Evolutionary conservation across 2,888 invertebrate species (phyloP).

Genomic region (Yponomeuta sedellus): DNA sequence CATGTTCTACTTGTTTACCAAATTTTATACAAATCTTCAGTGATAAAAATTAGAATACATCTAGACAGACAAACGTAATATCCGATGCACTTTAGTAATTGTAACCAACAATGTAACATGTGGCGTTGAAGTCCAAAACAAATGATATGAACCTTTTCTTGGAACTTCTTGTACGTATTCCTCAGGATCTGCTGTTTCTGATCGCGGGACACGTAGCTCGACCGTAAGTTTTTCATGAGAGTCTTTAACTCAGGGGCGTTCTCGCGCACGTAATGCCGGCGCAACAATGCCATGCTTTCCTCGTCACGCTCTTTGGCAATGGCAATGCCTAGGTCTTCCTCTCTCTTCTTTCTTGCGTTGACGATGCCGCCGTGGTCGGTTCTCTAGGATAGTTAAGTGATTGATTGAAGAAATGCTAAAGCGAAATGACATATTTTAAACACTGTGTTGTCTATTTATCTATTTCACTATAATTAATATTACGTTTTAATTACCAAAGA

Average conservation of each 20-base stretch:
- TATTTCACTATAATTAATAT: too few relatives aligned
- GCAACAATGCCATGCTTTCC: constrained; percentile 39
- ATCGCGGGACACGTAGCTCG: constrained; percentile 84
- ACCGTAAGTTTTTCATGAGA: constrained; percentile 78
- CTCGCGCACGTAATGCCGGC: constrained; percentile 75
- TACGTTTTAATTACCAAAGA: too few relatives aligned
- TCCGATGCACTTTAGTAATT: too few relatives aligned
- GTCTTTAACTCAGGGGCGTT: constrained; percentile 78
- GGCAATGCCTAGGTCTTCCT: constrained; percentile 49
- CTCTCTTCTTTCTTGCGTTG: constrained; percentile 48
- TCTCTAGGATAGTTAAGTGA: constrained; percentile 33
- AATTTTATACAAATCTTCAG: too few relatives aligned
- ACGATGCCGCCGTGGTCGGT: constrained; percentile 67
- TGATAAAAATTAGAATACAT: too few relatives aligned
- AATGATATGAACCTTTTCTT: constrained; percentile 59
- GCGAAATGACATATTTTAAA: too few relatives aligned
- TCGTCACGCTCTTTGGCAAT: constrained; percentile 46
- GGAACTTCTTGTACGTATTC: constrained; percentile 78
- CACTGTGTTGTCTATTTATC: too few relatives aligned
- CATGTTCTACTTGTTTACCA: too few relatives aligned
- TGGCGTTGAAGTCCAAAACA: background rate
- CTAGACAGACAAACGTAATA: too few relatives aligned
- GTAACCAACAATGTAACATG: too few relatives aligned
- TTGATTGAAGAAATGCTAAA: background rate
- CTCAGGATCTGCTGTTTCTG: constrained; percentile 67